These are phyloP conservation scores for Chaetogeoica ovagalla DNA, from an alignment of 2,888 invertebrate genomes.

Conservation along the genomic window DNA sequence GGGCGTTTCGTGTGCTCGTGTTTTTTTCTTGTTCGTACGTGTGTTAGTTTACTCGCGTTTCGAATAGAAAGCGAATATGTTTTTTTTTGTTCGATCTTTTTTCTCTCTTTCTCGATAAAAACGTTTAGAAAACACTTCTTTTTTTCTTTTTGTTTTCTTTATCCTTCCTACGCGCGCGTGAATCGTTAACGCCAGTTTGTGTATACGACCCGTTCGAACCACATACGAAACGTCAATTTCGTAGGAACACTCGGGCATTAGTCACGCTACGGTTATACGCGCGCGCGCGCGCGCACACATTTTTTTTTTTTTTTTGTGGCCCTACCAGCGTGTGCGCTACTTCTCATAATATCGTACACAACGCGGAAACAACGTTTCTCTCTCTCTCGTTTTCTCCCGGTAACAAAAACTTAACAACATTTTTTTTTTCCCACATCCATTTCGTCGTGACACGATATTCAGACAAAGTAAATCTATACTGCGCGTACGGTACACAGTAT, in stretches of 20 bases:
- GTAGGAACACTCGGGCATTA: constrained; percentile 24
- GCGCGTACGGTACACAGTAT: background rate
- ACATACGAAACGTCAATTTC: constrained; percentile 19
- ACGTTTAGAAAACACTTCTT: constrained; percentile 9
- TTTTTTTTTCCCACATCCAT: background rate
- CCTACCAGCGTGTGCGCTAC: constrained; percentile 4
- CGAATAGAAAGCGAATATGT: background rate
- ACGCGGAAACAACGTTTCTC: constrained; percentile 39
- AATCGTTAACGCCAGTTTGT: constrained; percentile 39
- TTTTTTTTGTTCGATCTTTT: background rate
- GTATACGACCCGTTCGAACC: background rate
- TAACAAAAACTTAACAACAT: background rate
- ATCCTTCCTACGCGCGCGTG: background rate
- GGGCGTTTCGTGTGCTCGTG: background rate
- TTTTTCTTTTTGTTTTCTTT: background rate
- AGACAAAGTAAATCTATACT: background rate
- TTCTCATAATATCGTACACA: background rate
- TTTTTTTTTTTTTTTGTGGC: background rate
- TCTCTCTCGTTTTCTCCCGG: background rate
- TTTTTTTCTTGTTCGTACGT: background rate
- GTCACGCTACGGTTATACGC: constrained; percentile 37
- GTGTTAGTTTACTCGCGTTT: too few species aligned
- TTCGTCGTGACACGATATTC: background rate
- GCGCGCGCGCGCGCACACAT: too few species aligned
- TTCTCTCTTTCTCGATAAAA: background rate